Conservation (phyloP, 2,113 vertebrate genomes). For the Cyanocitta stelleri region DNA sequence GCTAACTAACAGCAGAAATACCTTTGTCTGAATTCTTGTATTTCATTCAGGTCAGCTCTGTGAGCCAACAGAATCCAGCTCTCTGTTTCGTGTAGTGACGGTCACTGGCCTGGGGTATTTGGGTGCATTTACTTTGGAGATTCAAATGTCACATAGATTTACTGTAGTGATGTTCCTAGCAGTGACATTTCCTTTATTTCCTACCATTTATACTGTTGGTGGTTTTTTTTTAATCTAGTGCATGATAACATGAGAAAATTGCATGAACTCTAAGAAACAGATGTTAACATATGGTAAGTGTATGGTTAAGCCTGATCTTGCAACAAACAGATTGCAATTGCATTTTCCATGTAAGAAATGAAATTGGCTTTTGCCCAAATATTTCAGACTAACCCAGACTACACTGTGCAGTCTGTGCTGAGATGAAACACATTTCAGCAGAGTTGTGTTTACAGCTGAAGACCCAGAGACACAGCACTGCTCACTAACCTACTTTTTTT, state of each 20-base stretch:
- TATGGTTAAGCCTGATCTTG: fast-evolving
- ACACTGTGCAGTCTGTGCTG: not conserved
- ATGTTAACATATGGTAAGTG: not conserved
- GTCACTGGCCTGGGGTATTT: not conserved
- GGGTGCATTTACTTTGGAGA: not conserved
- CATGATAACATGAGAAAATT: not conserved
- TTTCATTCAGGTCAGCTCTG: not conserved
- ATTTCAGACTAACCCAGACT: not conserved
- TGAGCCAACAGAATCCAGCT: not conserved
- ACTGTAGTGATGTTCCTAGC: not conserved
- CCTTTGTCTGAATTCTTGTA: not conserved
- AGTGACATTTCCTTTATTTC: not conserved
- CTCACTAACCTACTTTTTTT: not conserved
- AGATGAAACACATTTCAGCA: not conserved
- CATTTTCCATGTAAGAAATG: not conserved
- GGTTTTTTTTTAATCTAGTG: not conserved
- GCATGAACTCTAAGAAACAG: not conserved
- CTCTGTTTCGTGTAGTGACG: fast-evolving
- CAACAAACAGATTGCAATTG: not conserved
- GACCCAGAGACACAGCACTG: not conserved
- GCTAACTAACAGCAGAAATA: not conserved
- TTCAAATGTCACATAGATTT: not conserved
- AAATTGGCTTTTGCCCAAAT: not conserved
- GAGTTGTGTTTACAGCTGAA: not conserved
- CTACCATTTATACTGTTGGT: not conserved